A percentile compares a stretch with the other conserved stretches of the same genome.
Conservation (phyloP, 2,888 invertebrate genomes). For the Phortica okadai region DNA sequence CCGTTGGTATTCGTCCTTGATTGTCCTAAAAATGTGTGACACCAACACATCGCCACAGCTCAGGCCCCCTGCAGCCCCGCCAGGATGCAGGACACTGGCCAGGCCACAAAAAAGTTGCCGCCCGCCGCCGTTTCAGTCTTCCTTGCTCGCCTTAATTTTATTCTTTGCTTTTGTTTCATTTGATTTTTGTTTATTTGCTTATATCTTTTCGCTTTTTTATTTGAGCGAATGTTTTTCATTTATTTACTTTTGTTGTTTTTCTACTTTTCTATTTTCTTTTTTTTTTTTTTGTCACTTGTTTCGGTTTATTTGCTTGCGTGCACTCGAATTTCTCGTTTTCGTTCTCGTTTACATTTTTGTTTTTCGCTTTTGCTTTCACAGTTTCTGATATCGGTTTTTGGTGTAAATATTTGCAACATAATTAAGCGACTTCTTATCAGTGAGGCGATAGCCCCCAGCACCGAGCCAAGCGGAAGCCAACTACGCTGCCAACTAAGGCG, state of each 20-base stretch:
- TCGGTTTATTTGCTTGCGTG: constrained; percentile 53
- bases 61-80: not conserved
- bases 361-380: not conserved
- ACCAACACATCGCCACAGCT: constrained; percentile 7
- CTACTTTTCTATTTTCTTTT: not conserved
- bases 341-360: constrained; percentile 21
- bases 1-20: constrained; percentile 27
- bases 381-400: constrained; percentile 38
- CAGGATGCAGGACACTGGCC: not conserved
- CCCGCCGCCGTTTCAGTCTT: not conserved
- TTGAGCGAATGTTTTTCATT: constrained; percentile 53
- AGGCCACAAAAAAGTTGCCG: too few relatives aligned
- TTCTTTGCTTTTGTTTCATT: constrained; percentile 49
- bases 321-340: constrained; percentile 49
- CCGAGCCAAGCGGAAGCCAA: constrained; percentile 18
- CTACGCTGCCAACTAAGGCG: constrained; percentile 26
- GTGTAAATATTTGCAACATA: constrained; percentile 71
- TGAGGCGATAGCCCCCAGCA: too few relatives aligned
- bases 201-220: constrained; percentile 35
- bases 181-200: constrained; percentile 50
- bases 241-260: constrained; percentile 20
- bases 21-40: constrained; percentile 27
- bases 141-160: constrained; percentile 58
- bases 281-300: not conserved
- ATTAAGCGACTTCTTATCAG: constrained; percentile 52